A percentile compares a stretch with the other conserved stretches of the same genome.
Evolutionary conservation across 92 coral and sea anemone genomes (phyloP).

Genomic region (Palythoa heliodiscus): DNA sequence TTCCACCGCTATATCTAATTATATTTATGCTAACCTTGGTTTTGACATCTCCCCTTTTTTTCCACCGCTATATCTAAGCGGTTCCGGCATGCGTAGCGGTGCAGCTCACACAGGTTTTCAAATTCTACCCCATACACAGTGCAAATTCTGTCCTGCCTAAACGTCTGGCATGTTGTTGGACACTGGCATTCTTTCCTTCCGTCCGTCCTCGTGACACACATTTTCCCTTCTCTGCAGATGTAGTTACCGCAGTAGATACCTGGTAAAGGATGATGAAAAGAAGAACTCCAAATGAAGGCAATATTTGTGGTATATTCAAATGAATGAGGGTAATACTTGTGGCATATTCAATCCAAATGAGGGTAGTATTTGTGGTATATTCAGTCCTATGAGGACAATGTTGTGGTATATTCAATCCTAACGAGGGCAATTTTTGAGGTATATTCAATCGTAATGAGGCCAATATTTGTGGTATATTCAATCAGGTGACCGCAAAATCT

Average conservation of each 20-base stretch:
- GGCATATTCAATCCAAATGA: too few species aligned
- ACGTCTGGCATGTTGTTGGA: constrained; percentile 46
- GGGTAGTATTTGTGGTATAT: too few species aligned
- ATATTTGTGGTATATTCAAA: not conserved
- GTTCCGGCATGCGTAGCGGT: constrained; percentile 53
- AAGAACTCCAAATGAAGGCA: not conserved
- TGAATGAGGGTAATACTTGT: too few species aligned
- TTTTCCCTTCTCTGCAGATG: constrained; percentile 54
- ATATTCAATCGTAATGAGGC: too few species aligned
- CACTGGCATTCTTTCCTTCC: constrained; percentile 56
- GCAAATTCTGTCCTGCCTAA: constrained; percentile 49
- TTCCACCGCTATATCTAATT: too few species aligned
- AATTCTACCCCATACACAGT: constrained; percentile 52
- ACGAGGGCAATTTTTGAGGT: too few species aligned
- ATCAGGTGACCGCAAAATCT: too few species aligned
- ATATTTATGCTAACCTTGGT: not conserved
- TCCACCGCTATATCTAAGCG: constrained; percentile 49
- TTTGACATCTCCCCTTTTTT: constrained; percentile 51
- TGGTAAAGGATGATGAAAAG: not conserved
- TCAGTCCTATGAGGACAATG: too few species aligned
- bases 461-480: too few species aligned
- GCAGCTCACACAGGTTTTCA: constrained; percentile 52
- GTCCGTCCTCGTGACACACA: constrained; percentile 30
- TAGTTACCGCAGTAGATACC: constrained; percentile 28
- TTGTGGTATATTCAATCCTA: too few species aligned